A percentile compares a stretch with the other conserved stretches of the same genome.
phyloP scores from a whole-genome alignment of 1,140 invertebrate species.

The Microvelia longipes region DNA sequence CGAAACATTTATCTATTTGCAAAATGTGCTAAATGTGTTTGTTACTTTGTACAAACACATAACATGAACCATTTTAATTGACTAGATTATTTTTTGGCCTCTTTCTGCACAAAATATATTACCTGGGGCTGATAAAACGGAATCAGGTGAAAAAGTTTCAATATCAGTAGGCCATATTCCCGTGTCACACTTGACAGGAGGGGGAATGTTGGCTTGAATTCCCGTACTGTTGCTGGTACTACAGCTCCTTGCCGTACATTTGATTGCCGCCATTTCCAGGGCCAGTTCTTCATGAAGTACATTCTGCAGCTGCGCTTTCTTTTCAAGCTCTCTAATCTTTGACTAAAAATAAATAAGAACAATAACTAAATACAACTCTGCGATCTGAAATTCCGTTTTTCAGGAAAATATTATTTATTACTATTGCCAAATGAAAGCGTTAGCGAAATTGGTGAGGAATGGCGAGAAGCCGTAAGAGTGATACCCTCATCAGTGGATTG shows the following conservation, averaged over 20 bases:
- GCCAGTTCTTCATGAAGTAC: conserved; percentile 41
- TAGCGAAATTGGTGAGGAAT: background rate
- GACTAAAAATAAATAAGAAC: conserved; percentile 27
- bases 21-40: too few relatives aligned
- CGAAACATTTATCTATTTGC: too few relatives aligned
- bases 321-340: conserved; percentile 37
- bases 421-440: background rate
- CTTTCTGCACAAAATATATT: too few relatives aligned
- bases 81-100: too few relatives aligned
- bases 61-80: too few relatives aligned
- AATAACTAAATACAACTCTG: background rate
- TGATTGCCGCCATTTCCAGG: conserved; percentile 37
- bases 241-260: conserved; percentile 20
- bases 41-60: too few relatives aligned
- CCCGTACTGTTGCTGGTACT: conserved; percentile 3
- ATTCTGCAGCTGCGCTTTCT: conserved; percentile 40
- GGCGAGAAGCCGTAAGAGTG: too few relatives aligned
- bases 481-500: background rate
- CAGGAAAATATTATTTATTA: background rate
- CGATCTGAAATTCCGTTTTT: background rate
- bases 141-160: conserved; percentile 20
- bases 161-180: conserved; percentile 14
- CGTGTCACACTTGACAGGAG: conserved; percentile 7
- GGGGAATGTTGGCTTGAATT: background rate
- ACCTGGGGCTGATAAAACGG: conserved; percentile 13